Conservation (phyloP, 1,140 invertebrate genomes). For the Cotesia typhae region DNA sequence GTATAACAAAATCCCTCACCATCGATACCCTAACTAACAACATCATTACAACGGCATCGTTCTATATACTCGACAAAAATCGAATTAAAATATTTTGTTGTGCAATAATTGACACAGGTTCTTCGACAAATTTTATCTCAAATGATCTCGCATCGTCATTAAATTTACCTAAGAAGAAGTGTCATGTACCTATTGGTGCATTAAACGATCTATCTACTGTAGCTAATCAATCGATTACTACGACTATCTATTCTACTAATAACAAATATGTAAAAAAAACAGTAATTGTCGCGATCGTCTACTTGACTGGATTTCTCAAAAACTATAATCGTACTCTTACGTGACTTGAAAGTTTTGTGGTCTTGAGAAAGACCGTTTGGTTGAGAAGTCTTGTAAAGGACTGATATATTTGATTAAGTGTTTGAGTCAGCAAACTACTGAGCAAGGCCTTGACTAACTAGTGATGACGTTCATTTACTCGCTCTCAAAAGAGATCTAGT, state of each 20-base stretch:
- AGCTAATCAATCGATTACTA: background rate
- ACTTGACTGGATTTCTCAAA: too few relatives aligned
- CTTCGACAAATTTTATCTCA: constrained; percentile 5
- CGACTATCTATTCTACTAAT: constrained; percentile 16
- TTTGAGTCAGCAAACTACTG: too few relatives aligned
- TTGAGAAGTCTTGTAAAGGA: too few relatives aligned
- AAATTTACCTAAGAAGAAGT: background rate
- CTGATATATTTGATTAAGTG: too few relatives aligned
- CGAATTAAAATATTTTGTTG: background rate
- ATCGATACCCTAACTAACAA: background rate
- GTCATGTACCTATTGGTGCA: background rate
- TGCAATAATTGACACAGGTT: background rate
- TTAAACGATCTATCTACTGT: background rate
- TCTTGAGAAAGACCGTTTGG: too few relatives aligned
- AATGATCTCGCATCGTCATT: background rate
- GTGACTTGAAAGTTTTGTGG: too few relatives aligned
- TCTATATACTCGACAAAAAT: background rate
- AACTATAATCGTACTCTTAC: too few relatives aligned
- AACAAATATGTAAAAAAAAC: constrained; percentile 11
- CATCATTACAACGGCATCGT: background rate
- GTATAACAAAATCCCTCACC: background rate
- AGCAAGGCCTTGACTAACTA: too few relatives aligned
- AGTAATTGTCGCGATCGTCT: too few relatives aligned
- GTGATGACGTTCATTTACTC: too few relatives aligned
- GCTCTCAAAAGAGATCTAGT: too few relatives aligned